Base-by-base conservation (phyloP, 2,888 invertebrate species). In the Callosobruchus maculatus region DNA sequence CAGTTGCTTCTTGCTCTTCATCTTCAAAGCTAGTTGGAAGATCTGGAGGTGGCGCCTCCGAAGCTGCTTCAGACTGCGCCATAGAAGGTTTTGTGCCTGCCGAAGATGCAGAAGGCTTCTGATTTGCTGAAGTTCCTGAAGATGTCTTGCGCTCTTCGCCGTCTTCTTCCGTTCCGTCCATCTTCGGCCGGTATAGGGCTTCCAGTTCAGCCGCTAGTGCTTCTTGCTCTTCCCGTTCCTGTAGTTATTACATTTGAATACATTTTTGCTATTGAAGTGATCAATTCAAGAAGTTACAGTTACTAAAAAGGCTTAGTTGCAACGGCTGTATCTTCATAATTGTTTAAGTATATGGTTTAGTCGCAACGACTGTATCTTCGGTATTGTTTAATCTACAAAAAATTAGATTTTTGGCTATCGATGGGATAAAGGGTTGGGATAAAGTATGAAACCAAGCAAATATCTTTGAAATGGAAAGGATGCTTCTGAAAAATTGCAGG, bases 1-100 rank as follows among this genome's bases (percentile, higher is more conserved):
- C 81, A 78, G 4, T 83, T 83, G 9, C 86, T 83, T 21, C 80
- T 80, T 22, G 18, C 0, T 71, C 71, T 49, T 71, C 31, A 13
- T 22, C 30, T 71, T 70, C 30, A 20, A 73, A 22, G 21, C 26
- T 31, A 22, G 67, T 66, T 20, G 30, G 26, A 30, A 70, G 73
- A 67, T 76, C 76, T 20, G 22, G 67, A 7, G 75, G 71, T 73
- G 78, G 76, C 31, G 71, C 71, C 66, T 75, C 77, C 22, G 67
- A 72, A 20, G 22, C 73, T 73, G 75, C 79, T 70, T 74, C 76
- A 30, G 76, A 70, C 26, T 70, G 70, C 0, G 71, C 30, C 69
- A 20, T 20, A 22, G 31, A n/a, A 5, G 31, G 22, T 30, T 22
- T 67, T 70, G 22, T 26, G 0, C 20, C 66, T 49, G 69, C 70